Evolutionary conservation across 2,113 vertebrate species (phyloP).

Genomic region (Bufo bufo): DNA sequence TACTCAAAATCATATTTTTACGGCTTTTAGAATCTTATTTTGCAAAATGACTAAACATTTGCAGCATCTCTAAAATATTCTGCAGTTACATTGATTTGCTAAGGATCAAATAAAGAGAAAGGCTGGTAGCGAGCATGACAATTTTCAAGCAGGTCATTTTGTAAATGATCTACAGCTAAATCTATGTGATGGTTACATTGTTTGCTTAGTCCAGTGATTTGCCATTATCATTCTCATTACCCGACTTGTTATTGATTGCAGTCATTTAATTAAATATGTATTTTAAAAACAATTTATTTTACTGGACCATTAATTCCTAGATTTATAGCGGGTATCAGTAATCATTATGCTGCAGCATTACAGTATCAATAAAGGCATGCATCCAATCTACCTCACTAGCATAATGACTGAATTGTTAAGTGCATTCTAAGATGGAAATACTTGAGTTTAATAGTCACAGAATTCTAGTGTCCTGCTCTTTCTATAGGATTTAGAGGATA

Average conservation of each 20-base stretch:
- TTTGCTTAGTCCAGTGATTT: constrained; percentile 54
- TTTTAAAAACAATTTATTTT: constrained; percentile 56
- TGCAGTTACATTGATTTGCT: constrained; percentile 10
- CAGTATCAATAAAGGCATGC: constrained; percentile 50
- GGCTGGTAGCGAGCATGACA: constrained; percentile 3
- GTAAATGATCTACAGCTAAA: constrained; percentile 48
- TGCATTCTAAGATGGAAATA: not conserved
- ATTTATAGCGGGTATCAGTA: constrained; percentile 53
- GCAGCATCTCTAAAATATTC: not conserved
- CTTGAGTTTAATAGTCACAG: not conserved
- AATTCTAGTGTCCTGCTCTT: not conserved
- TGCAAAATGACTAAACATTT: not conserved
- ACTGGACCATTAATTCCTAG: constrained; percentile 51
- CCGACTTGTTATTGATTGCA: constrained; percentile 46
- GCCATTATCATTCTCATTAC: constrained; percentile 45
- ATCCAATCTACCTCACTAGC: constrained; percentile 28
- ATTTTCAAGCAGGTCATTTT: constrained; percentile 30
- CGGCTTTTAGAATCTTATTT: not conserved
- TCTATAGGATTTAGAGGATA: not conserved
- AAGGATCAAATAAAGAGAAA: constrained; percentile 26
- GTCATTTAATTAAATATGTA: constrained; percentile 55
- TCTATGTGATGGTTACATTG: constrained; percentile 42
- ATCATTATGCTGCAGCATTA: constrained; percentile 41
- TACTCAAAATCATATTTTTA: not conserved
- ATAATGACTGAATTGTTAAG: constrained; percentile 13